Conservation (phyloP, 2,888 invertebrate genomes). For the Podotricha telesiphe region DNA sequence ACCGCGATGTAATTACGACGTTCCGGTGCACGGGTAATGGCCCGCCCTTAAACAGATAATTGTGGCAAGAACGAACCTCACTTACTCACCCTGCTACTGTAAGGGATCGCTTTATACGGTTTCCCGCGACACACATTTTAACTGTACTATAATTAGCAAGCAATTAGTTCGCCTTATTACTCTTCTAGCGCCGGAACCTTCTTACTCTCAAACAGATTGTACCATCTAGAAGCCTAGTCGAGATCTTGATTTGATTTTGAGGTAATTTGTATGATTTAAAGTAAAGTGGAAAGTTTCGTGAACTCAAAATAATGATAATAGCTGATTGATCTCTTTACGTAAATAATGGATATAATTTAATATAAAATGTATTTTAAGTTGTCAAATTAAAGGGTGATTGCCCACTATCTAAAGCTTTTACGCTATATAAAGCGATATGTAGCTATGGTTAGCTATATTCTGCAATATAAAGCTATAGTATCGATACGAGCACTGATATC, state of each 20-base stretch:
- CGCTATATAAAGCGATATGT: background rate
- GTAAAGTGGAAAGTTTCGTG: too few relatives aligned
- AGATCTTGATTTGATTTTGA: background rate
- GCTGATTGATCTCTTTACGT: too few relatives aligned
- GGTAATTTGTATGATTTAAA: background rate
- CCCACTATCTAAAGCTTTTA: background rate
- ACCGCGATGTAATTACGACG: conserved; percentile 16
- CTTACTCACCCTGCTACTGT: background rate
- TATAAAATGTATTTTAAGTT: too few relatives aligned
- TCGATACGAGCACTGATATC: conserved; percentile 23
- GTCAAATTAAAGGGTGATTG: too few relatives aligned
- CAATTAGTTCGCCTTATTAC: conserved; percentile 36
- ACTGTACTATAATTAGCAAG: conserved; percentile 22
- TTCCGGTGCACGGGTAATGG: conserved; percentile 54
- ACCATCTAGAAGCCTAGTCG: background rate
- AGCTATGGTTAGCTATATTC: background rate
- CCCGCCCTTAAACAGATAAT: conserved; percentile 43
- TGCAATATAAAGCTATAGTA: conserved; percentile 15
- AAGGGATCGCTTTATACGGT: conserved; percentile 21
- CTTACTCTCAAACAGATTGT: conserved; percentile 27
- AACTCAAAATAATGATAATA: too few relatives aligned
- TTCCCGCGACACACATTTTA: conserved; percentile 32
- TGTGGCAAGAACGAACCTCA: conserved; percentile 7
- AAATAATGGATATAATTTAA: too few relatives aligned
- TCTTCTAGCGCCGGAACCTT: conserved; percentile 19